Percentiles rank a stretch among this genome's conserved stretches.
Evolutionary conservation across 2,888 invertebrate species (phyloP).

Genomic region (Conchocele bisecta): DNA sequence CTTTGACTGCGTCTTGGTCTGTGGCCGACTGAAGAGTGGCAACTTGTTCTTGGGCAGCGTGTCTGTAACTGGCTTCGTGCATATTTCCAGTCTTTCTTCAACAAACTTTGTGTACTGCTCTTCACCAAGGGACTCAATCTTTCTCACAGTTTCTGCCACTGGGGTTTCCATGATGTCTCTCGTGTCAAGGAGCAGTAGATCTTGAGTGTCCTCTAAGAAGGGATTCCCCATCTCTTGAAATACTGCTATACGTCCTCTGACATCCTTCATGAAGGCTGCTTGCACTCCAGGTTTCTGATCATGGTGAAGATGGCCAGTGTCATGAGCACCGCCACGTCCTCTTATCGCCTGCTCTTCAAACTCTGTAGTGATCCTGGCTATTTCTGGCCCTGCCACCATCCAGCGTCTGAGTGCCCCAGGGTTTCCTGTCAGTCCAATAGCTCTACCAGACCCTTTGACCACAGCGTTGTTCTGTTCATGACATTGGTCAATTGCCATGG

Average conservation of each 20-base stretch:
- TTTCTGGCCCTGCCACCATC: no score
- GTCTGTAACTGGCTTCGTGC: constrained; percentile 3
- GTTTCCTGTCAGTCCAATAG: no score
- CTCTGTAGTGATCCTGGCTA: no score
- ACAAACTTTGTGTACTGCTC: constrained; percentile 15
- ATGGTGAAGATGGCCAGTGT: constrained; percentile 11
- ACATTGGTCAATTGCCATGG: no score
- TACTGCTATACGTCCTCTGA: not conserved
- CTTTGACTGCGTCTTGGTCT: not conserved
- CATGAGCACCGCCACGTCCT: no score
- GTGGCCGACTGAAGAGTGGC: not conserved
- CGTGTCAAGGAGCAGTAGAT: constrained; percentile 16
- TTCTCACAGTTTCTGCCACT: not conserved
- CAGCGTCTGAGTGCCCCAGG: no score
- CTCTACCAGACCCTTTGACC: no score
- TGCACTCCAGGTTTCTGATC: constrained; percentile 14
- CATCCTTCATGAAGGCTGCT: not conserved
- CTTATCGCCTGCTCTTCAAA: no score
- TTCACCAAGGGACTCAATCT: constrained; percentile 1
- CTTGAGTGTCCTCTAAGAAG: constrained; percentile 8
- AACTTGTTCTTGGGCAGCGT: constrained; percentile 8
- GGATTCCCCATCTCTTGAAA: constrained; percentile 31
- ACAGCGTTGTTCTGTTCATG: no score
- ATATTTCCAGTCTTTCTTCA: constrained; percentile 1
- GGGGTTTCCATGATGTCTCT: not conserved